Evolutionary conservation across 92 coral and sea anemone genomes (phyloP), one percentile per base, ranked within the genome.

Genomic region (Epizoanthus rinbou): DNA sequence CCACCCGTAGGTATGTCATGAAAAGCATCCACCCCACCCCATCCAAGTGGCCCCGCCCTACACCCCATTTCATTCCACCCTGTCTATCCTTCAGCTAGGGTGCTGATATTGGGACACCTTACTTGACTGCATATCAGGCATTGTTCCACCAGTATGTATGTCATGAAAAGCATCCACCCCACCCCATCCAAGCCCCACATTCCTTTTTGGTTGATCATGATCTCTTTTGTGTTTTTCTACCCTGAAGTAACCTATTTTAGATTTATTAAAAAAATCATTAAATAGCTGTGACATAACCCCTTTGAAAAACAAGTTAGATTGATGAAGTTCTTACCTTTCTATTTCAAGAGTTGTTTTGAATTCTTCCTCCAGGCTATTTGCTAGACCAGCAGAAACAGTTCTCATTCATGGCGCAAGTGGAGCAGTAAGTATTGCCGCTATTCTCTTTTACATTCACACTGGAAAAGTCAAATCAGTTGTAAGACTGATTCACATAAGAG

Each of bases 361-460:
- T 47, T 25, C 19, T 56, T 47, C 63, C 52, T 69, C 4, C 78
- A 95, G 98, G 18, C 73, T 93, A 23, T 67, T 79, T 50, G 96
- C 88, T 6, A 87, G 89, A 73, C 93, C 94, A 85, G 85, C 91
- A 3, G 98, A 95, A 75, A 91, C 96, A 7, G 90, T 95, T 19
- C 89, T 95, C 47, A 86, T 95, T 22, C 98, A 95, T 90, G 98
- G 98, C 57, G 98, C 98, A 19, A 95, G 98, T 83, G 98, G 98
- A 23, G 98, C 98, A 74, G 98, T 95, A 79, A 63, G 95, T 78
- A 58, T 56, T 7, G 54, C n/a, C n/a, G n/a, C 1, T 50, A 10
- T 10, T 15, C 14, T 1, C 16, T 3, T 11, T 50, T 50, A 1
- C 9, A 50, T 15, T 10, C 15, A 50, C 54, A 50, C 15, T 2